phyloP scores from a whole-genome alignment of 1,140 invertebrate species.

The Pachyrhynchus sulphureomaculatus region DNA sequence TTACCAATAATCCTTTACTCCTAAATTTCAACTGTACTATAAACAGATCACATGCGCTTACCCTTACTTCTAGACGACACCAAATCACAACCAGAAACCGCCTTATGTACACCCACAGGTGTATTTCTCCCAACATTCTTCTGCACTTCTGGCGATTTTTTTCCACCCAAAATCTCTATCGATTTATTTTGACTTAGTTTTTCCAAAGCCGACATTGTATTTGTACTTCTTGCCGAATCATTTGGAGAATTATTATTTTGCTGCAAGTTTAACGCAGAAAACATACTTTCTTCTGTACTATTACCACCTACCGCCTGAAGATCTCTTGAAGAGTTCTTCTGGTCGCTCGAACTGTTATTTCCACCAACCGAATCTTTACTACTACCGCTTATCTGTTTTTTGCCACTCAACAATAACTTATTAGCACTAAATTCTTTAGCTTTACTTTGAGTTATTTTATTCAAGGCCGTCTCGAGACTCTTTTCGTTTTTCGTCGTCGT shows the following conservation, averaged over 20 bases:
- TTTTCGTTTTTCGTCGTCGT: slow-evolving; percentile 44
- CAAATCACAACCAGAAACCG: not conserved
- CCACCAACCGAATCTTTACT: not conserved
- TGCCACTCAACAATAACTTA: too few species aligned
- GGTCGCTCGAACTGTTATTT: too few species aligned
- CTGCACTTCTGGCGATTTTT: not conserved
- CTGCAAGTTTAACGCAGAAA: too few species aligned
- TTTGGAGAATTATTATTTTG: too few species aligned
- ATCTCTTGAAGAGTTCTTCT: too few species aligned
- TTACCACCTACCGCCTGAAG: too few species aligned
- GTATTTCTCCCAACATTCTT: not conserved
- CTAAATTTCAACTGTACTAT: too few species aligned
- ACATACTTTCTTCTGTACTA: too few species aligned
- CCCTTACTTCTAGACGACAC: not conserved
- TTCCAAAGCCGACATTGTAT: not conserved
- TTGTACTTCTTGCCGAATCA: too few species aligned
- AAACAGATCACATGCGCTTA: too few species aligned
- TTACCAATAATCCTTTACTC: too few species aligned
- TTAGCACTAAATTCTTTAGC: slow-evolving; percentile 23
- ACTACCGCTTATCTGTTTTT: too few species aligned
- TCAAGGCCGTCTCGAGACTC: slow-evolving; percentile 46
- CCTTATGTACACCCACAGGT: not conserved
- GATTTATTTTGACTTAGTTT: slow-evolving; percentile 2
- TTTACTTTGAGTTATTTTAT: slow-evolving; percentile 45
- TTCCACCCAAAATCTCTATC: slow-evolving; percentile 2